Evolutionary conservation across 2,888 invertebrate species (phyloP).

Genomic region (Melanostoma mellinum): DNA sequence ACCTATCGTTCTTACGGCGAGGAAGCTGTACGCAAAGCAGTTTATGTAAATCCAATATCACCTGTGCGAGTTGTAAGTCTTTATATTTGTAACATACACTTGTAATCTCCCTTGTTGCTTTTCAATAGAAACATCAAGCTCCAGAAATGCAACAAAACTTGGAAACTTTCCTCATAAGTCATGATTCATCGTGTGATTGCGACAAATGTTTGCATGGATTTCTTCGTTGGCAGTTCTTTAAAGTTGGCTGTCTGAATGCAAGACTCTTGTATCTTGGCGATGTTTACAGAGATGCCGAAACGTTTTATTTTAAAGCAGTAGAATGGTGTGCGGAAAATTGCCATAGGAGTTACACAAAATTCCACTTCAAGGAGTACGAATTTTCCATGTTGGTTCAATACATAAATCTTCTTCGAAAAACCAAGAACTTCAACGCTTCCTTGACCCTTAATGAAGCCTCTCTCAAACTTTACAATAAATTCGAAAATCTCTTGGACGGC

Average conservation of each 20-base stretch:
- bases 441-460: conserved; percentile 65
- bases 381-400: conserved; percentile 74
- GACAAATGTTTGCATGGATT: conserved; percentile 64
- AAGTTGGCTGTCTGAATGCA: conserved; percentile 78
- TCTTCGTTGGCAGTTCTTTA: conserved; percentile 76
- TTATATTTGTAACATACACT: neutral
- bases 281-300: conserved; percentile 75
- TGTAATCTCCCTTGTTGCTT: neutral
- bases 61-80: conserved; percentile 74
- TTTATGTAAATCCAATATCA: conserved; percentile 70
- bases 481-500: conserved; percentile 45
- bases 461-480: conserved; percentile 40
- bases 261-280: conserved; percentile 77
- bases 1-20: conserved; percentile 71
- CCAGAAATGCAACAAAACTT: conserved; percentile 24
- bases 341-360: conserved; percentile 54
- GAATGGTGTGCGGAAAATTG: conserved; percentile 74
- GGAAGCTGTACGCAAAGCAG: conserved; percentile 76
- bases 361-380: conserved; percentile 55
- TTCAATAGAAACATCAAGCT: conserved; percentile 39
- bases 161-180: conserved; percentile 54
- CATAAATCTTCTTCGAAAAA: conserved; percentile 77
- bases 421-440: conserved; percentile 74
- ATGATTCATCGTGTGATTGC: conserved; percentile 56
- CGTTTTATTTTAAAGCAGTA: conserved; percentile 76